Conservation (phyloP, 2,888 invertebrate species). For the Hesperia comma region DNA sequence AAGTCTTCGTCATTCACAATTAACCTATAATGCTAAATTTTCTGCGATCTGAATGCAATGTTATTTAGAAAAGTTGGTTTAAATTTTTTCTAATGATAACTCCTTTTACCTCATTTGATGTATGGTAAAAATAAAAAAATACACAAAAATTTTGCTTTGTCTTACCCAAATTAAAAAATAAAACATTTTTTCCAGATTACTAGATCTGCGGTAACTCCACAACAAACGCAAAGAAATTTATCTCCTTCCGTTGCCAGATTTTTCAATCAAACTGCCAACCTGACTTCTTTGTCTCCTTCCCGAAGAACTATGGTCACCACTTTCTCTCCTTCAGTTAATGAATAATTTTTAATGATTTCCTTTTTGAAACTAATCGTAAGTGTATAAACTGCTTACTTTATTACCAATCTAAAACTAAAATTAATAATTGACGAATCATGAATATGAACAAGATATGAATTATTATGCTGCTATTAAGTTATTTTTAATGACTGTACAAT, state of each 20-base stretch:
- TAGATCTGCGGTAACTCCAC: constrained; percentile 48
- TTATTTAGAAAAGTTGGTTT: too few species aligned
- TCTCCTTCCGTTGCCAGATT: constrained; percentile 78
- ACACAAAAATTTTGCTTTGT: too few species aligned
- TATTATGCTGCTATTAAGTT: too few species aligned
- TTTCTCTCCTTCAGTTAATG: constrained; percentile 3
- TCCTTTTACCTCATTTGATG: too few species aligned
- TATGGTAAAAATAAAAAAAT: too few species aligned
- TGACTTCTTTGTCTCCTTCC: constrained; percentile 64
- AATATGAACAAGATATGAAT: neutral
- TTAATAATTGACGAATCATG: constrained; percentile 14
- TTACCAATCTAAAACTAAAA: constrained; percentile 1
- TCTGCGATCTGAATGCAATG: too few species aligned
- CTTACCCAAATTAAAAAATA: too few species aligned
- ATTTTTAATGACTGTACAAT: too few species aligned
- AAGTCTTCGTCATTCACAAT: too few species aligned
- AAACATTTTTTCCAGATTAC: constrained; percentile 50
- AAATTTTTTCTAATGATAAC: too few species aligned
- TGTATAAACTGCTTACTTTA: neutral
- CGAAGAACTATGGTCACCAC: constrained; percentile 45
- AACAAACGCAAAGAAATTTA: constrained; percentile 57
- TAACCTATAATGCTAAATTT: too few species aligned
- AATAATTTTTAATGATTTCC: neutral
- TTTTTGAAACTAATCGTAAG: neutral
- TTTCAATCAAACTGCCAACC: constrained; percentile 69